Evolutionary conservation across 2,797 vertebrate genomes (phyloP).

Genomic region (Lepilemur septentrionalis): DNA sequence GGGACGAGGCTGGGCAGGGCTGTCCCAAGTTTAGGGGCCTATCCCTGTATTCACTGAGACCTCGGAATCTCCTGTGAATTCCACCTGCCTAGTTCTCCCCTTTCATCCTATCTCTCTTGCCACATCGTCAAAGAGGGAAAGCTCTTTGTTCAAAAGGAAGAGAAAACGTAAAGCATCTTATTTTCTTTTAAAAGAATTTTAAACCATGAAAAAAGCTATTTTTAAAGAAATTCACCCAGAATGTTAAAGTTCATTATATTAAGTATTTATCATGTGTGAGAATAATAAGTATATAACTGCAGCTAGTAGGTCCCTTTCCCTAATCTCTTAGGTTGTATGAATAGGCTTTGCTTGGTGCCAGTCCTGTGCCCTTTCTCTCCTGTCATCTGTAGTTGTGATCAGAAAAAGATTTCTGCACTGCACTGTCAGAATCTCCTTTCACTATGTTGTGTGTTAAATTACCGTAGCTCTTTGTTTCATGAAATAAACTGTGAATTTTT

Average conservation of each 20-base stretch:
- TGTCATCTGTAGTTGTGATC: conserved; percentile 82
- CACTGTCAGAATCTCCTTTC: conserved; percentile 83
- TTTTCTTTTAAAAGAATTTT: conserved; percentile 82
- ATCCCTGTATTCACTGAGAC: conserved; percentile 71
- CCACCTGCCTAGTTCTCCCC: conserved; percentile 72
- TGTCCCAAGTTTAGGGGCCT: conserved; percentile 31
- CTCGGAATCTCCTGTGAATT: conserved; percentile 70
- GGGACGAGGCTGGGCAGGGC: conserved; percentile 46
- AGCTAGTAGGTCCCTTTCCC: conserved; percentile 82
- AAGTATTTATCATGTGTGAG: conserved; percentile 88
- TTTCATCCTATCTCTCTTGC: conserved; percentile 61
- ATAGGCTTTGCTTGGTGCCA: conserved; percentile 83
- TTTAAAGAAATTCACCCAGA: conserved; percentile 77
- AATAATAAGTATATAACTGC: conserved; percentile 83
- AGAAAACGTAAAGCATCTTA: conserved; percentile 83
- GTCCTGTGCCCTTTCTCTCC: conserved; percentile 76
- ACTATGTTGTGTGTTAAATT: conserved; percentile 84
- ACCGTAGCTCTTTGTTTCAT: conserved; percentile 85
- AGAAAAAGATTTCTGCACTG: conserved; percentile 81
- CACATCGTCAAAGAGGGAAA: conserved; percentile 80
- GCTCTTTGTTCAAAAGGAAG: conserved; percentile 79
- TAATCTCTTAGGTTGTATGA: conserved; percentile 83
- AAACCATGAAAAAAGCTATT: conserved; percentile 78
- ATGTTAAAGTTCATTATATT: conserved; percentile 82
- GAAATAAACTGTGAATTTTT: conserved; percentile 90